Evolutionary conservation across 2,113 vertebrate species (phyloP).

Genomic region (Genyomyrus donnyi): DNA sequence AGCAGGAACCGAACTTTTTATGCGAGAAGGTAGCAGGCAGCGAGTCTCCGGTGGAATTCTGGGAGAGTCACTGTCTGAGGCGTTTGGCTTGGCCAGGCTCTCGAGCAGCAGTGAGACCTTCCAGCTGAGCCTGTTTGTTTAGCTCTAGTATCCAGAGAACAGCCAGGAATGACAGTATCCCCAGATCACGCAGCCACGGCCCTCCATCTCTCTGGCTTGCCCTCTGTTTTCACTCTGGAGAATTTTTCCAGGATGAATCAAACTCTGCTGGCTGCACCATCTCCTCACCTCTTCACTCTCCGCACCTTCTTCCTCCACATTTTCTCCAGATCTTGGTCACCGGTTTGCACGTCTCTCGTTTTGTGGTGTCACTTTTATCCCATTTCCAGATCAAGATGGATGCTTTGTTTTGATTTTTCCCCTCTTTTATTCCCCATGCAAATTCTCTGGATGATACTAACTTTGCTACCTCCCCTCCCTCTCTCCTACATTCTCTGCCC

Average conservation of each 20-base stretch:
- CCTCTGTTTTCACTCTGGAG: background rate
- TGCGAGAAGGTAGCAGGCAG: background rate
- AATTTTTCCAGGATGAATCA: constrained; percentile 3
- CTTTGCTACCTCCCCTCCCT: background rate
- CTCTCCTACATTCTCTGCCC: background rate
- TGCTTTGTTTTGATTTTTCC: background rate
- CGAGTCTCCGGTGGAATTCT: background rate
- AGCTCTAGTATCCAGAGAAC: background rate
- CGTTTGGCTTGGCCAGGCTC: background rate
- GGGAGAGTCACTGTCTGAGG: background rate
- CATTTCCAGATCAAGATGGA: background rate
- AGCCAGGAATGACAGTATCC: background rate
- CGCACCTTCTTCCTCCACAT: too few species aligned
- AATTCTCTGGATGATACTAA: constrained; percentile 3
- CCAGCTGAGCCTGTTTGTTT: background rate
- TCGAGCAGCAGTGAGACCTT: background rate
- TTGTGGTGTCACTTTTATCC: background rate
- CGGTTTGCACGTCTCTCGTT: background rate
- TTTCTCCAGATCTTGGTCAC: background rate
- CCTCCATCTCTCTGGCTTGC: background rate
- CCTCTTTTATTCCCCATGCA: background rate
- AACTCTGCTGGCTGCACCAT: background rate
- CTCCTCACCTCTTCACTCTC: background rate
- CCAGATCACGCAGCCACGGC: background rate
- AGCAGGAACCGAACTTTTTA: background rate